Conservation (phyloP, 2,797 vertebrate species). For the Halcyon smyrnensis region DNA sequence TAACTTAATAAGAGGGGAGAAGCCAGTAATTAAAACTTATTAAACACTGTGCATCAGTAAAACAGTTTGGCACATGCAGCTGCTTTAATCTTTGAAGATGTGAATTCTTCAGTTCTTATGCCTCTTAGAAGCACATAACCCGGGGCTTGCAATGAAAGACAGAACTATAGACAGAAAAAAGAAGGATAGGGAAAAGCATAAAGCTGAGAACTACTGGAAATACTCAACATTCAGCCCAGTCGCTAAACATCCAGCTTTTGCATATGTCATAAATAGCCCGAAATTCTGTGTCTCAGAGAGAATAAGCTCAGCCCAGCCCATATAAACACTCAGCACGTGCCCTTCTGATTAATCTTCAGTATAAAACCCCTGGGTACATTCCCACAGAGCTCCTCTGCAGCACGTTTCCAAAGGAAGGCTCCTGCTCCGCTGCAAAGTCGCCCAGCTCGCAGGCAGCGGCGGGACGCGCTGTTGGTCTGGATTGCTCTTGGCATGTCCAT, state of each 20-base stretch:
- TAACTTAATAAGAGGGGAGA: neutral
- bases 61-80: neutral
- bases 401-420: neutral
- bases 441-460: neutral
- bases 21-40: constrained; percentile 1
- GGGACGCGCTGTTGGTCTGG: neutral
- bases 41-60: neutral
- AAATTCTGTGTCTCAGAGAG: neutral
- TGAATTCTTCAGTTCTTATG: neutral
- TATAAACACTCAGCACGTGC: neutral
- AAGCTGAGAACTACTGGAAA: neutral
- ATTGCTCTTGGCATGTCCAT: neutral
- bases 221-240: neutral
- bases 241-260: neutral
- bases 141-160: neutral
- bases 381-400: neutral
- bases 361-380: neutral
- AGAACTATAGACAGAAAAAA: neutral
- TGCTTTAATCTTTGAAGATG: neutral
- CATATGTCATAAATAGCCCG: neutral
- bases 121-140: neutral
- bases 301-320: neutral
- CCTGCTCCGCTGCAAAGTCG: neutral
- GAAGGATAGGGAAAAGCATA: neutral
- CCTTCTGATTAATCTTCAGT: neutral